Evolutionary conservation across 2,888 invertebrate genomes (phyloP).

Genomic region (Acronicta psi): DNA sequence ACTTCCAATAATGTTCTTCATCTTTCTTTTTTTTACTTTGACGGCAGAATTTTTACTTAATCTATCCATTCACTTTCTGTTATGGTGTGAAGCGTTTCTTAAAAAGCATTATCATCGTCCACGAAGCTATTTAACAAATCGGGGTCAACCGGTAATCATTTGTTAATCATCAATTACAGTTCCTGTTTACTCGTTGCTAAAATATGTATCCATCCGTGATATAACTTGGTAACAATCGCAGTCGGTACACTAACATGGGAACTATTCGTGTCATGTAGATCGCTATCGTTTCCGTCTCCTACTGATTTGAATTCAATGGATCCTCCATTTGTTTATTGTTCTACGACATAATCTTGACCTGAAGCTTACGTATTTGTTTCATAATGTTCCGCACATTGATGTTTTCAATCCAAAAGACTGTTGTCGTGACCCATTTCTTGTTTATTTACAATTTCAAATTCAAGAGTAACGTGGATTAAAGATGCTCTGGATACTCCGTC

Average conservation of each 20-base stretch:
- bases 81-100: neutral
- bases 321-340: constrained; percentile 57
- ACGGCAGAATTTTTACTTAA: neutral
- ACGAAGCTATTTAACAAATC: constrained; percentile 24
- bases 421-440: constrained; percentile 37
- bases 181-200: constrained; percentile 27
- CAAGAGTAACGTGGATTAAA: constrained; percentile 49
- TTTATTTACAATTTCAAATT: constrained; percentile 30
- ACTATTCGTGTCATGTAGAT: constrained; percentile 61
- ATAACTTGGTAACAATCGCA: constrained; percentile 35
- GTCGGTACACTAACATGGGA: constrained; percentile 46
- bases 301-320: constrained; percentile 67
- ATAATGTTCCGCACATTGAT: constrained; percentile 38
- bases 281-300: constrained; percentile 59
- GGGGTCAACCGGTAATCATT: constrained; percentile 29
- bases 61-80: neutral
- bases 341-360: constrained; percentile 54
- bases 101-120: constrained; percentile 8
- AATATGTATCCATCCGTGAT: constrained; percentile 32
- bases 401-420: constrained; percentile 1
- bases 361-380: constrained; percentile 36
- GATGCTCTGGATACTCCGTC: constrained; percentile 60
- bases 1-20: neutral
- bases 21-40: neutral
- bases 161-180: constrained; percentile 27